Percentiles rank a stretch among this genome's conserved stretches.
phyloP scores from a whole-genome alignment of 2,888 invertebrate species.

The Cephus sareptanus region DNA sequence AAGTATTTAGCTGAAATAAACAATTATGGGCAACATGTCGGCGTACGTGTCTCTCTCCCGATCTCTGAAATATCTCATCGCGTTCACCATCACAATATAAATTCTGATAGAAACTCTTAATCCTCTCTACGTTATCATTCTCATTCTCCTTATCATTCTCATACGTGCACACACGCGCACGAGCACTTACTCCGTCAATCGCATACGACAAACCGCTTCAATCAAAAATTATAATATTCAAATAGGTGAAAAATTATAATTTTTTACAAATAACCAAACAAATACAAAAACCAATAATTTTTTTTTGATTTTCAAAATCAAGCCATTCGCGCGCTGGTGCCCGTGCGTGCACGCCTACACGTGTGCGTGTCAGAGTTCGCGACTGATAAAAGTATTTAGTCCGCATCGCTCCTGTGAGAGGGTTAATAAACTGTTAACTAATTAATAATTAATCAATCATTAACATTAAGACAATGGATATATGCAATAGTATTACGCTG shows the following conservation, averaged over 20 bases:
- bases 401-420: constrained; percentile 22
- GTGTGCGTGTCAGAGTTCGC: constrained; percentile 29
- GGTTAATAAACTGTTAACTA: constrained; percentile 31
- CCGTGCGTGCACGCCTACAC: background rate
- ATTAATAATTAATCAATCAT: constrained; percentile 43
- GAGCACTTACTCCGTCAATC: background rate
- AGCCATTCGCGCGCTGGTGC: constrained; percentile 6
- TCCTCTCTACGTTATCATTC: background rate
- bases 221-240: background rate
- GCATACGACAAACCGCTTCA: background rate
- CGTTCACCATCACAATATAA: background rate
- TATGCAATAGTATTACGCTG: constrained; percentile 38
- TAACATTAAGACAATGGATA: constrained; percentile 47
- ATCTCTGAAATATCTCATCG: background rate
- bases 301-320: background rate
- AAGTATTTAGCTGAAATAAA: constrained; percentile 49
- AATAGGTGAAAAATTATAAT: background rate
- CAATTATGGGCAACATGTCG: constrained; percentile 26
- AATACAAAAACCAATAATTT: background rate
- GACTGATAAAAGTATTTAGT: constrained; percentile 32
- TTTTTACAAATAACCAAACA: no score
- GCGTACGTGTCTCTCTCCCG: background rate
- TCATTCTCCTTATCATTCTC: background rate
- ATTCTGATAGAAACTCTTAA: background rate
- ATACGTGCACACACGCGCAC: background rate